Evolutionary conservation across 2,888 invertebrate species (phyloP).

Genomic region (Xylocampa areola): DNA sequence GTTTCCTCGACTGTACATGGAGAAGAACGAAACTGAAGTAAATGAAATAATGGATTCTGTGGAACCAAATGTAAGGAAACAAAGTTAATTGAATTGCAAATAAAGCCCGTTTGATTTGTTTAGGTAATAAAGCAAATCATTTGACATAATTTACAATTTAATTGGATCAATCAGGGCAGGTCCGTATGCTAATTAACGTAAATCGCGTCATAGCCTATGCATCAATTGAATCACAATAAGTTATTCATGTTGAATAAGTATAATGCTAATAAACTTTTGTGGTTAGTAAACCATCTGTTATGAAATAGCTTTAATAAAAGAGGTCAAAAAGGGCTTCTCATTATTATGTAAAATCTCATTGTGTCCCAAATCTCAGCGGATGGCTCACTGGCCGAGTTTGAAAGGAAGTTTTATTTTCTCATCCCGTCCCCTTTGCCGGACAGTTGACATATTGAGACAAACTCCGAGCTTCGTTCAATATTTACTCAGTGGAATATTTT

Average conservation of each 20-base stretch:
- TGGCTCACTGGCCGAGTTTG: constrained; percentile 66
- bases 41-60: no score
- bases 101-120: constrained; percentile 29
- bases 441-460: constrained; percentile 82
- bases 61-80: no score
- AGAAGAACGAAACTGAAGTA: no score
- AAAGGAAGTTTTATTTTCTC: constrained; percentile 70
- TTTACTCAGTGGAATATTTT: constrained; percentile 67
- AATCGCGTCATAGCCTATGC: constrained; percentile 17
- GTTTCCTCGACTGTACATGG: no score
- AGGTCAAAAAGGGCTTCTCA: constrained; percentile 68
- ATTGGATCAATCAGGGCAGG: constrained; percentile 33
- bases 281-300: constrained; percentile 34
- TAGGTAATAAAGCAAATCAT: constrained; percentile 23
- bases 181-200: constrained; percentile 15
- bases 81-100: constrained; percentile 2
- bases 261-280: constrained; percentile 23
- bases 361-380: constrained; percentile 74
- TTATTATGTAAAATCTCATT: constrained; percentile 83
- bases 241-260: constrained; percentile 32
- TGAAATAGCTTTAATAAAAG: constrained; percentile 55
- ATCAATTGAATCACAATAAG: constrained; percentile 11
- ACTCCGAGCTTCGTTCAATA: constrained; percentile 78
- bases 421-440: constrained; percentile 64
- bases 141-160: constrained; percentile 28